phyloP scores from a whole-genome alignment of 2,797 vertebrate species.

The Gadopsis bispinosus region DNA sequence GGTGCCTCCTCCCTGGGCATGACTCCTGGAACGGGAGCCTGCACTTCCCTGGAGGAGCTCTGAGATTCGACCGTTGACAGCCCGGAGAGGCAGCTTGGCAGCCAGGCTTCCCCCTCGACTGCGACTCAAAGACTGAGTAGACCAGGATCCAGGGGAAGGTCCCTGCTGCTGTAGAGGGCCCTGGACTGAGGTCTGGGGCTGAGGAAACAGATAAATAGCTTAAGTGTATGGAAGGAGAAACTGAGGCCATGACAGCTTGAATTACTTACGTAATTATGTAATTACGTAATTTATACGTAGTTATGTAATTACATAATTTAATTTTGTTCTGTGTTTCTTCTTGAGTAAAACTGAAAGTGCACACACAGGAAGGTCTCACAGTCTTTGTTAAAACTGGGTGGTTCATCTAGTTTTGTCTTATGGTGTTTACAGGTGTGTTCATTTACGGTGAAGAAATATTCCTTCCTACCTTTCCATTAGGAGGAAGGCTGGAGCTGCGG shows the following conservation, averaged over 20 bases:
- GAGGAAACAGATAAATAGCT: conserved; percentile 30
- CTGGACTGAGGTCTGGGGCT: conserved; percentile 69
- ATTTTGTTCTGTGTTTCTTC: background rate
- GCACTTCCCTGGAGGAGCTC: conserved; percentile 93
- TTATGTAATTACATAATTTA: too few relatives aligned
- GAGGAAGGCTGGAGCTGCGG: conserved; percentile 91
- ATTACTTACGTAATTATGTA: background rate
- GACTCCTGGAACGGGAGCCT: conserved; percentile 79
- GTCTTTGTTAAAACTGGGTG: background rate
- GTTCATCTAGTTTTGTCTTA: background rate
- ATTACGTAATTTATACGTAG: background rate
- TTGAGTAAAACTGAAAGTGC: background rate
- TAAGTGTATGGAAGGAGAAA: conserved; percentile 2
- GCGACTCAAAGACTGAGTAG: conserved; percentile 96
- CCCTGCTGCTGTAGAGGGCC: conserved; percentile 68
- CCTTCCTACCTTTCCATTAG: conserved; percentile 86
- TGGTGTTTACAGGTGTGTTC: background rate
- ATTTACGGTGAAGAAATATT: background rate
- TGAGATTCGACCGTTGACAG: conserved; percentile 94
- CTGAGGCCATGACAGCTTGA: rapidly evolving
- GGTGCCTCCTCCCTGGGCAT: conserved; percentile 80
- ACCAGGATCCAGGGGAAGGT: conserved; percentile 87
- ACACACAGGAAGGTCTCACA: background rate
- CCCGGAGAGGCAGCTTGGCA: conserved; percentile 93
- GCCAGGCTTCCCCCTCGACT: conserved; percentile 89